A percentile compares a stretch with the other conserved stretches of the same genome.
Evolutionary conservation across 2,888 invertebrate genomes (phyloP).

Genomic region (Perizoma affinitatum): DNA sequence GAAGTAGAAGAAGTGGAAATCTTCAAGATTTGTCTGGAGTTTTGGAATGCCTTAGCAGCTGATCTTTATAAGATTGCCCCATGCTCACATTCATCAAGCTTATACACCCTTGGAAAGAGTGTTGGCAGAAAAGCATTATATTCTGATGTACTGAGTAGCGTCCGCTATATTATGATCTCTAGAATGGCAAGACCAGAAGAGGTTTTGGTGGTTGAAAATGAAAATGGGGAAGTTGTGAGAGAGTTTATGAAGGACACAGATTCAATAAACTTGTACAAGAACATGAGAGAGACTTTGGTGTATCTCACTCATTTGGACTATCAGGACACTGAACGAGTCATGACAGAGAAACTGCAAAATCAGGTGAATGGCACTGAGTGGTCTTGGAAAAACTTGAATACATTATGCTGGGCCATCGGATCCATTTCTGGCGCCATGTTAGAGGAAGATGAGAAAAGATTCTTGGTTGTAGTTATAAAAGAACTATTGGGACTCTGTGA

Average conservation of each 20-base stretch:
- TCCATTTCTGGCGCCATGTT: conserved; percentile 99
- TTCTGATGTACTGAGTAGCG: conserved; percentile 92
- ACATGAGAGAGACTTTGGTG: conserved; percentile 98
- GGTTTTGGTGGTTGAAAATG: conserved; percentile 99
- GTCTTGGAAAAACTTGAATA: conserved; percentile 99
- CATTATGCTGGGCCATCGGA: conserved; percentile 99
- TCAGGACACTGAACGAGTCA: conserved; percentile 98
- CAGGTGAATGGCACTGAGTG: conserved; percentile 99
- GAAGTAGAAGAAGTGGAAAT: conserved; percentile 99
- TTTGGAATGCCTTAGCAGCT: conserved; percentile 97
- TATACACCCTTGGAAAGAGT: conserved; percentile 70
- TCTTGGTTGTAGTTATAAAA: conserved; percentile 99
- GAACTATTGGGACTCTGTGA: conserved; percentile 98
- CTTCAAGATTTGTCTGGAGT: conserved; percentile 99
- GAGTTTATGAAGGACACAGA: conserved; percentile 99
- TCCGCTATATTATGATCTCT: conserved; percentile 98
- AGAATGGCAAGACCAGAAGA: conserved; percentile 99
- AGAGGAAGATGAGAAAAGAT: conserved; percentile 99
- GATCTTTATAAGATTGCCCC: conserved; percentile 96
- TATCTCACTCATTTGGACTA: conserved; percentile 99
- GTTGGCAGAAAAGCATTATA: conserved; percentile 89
- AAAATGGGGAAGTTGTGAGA: conserved; percentile 99
- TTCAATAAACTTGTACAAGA: conserved; percentile 99
- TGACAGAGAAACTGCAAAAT: conserved; percentile 99
- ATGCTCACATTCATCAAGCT: conserved; percentile 80